Evolutionary conservation across 2,113 vertebrate genomes (phyloP), one percentile per base, ranked within the genome.

Genomic region (Phrynosoma platyrhinos): DNA sequence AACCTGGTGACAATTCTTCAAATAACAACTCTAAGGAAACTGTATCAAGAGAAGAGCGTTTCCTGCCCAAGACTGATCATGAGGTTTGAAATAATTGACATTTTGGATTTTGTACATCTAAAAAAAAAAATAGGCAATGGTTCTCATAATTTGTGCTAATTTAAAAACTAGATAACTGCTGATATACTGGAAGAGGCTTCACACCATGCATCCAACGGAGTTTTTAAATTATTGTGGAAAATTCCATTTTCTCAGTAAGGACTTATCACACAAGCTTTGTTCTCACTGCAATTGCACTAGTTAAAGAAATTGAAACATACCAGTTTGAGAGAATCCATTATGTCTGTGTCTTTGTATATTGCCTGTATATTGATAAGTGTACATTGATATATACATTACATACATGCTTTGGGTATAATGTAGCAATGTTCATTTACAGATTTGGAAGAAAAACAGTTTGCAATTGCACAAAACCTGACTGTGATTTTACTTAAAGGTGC

Each of bases 1-100:
- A 98, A 97, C 85, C 76, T 97, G 89, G 96, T 97, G 53, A 90
- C 90, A 0, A 0, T 94, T 0, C 5, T 97, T 27, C 4, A 95
- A 77, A 91, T 97, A 4, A 0, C 47, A 18, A 36, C 2, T 2
- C 91, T 98, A 20, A 93, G 96, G 81, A 93, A 96, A 52, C 85
- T 98, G 9, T 92, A 96, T 0, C 0, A 84, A 0, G 84, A 90
- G 0, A 0, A 0, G 1, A 79, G 16, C 1, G 42, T 86, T 76
- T 21, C 0, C 10, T 98, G 97, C 71, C 95, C 95, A 0, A 92
- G 90, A 84, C 0, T 4, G 4, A 10, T 97, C 1, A 95, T 97
- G 92, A 96, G 94, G 97, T 98, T 69, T 75, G 89, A 87, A 87
- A 42, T 87, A 16, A 84, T 83, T 87, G 74, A 21, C 88, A 30